These are phyloP conservation scores for Hydrochoerus hydrochaeris DNA, from an alignment of 2,113 vertebrate species.

Conservation along the genomic window DNA sequence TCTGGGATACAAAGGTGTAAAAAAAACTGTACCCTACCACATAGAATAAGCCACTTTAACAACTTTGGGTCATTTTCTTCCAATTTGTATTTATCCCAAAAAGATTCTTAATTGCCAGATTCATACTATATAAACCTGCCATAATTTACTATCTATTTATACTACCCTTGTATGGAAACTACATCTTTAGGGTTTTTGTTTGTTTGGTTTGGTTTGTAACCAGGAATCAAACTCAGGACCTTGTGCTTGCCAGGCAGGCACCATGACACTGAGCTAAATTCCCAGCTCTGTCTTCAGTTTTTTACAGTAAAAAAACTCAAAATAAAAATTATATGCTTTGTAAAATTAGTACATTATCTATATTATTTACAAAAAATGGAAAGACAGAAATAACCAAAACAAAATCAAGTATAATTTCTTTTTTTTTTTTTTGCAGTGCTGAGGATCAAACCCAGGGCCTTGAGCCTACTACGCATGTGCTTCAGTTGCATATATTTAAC, in stretches of 20 bases:
- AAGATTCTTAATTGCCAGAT: conserved; percentile 39
- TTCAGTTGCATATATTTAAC: background rate
- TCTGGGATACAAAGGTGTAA: conserved; percentile 25
- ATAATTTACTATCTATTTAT: conserved; percentile 43
- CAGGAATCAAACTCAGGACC: too few relatives aligned
- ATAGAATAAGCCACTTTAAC: conserved; percentile 11
- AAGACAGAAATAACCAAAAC: conserved; percentile 50
- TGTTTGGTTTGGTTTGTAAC: too few relatives aligned
- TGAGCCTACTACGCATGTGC: background rate
- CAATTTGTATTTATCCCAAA: conserved; percentile 5
- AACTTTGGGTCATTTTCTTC: conserved; percentile 5
- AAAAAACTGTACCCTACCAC: background rate
- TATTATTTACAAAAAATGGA: conserved; percentile 39
- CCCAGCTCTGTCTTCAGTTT: background rate
- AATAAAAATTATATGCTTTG: background rate
- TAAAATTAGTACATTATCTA: conserved; percentile 37
- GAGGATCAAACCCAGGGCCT: background rate
- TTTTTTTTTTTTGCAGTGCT: background rate
- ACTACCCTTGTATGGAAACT: conserved; percentile 25
- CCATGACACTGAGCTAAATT: too few relatives aligned
- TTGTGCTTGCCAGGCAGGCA: too few relatives aligned
- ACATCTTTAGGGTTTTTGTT: background rate
- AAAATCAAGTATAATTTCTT: conserved; percentile 10
- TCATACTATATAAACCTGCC: background rate
- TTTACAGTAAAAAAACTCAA: conserved; percentile 40